Percentiles rank a stretch among this genome's conserved stretches.
phyloP scores from a whole-genome alignment of 2,888 invertebrate genomes.

The Troilus luridus region DNA sequence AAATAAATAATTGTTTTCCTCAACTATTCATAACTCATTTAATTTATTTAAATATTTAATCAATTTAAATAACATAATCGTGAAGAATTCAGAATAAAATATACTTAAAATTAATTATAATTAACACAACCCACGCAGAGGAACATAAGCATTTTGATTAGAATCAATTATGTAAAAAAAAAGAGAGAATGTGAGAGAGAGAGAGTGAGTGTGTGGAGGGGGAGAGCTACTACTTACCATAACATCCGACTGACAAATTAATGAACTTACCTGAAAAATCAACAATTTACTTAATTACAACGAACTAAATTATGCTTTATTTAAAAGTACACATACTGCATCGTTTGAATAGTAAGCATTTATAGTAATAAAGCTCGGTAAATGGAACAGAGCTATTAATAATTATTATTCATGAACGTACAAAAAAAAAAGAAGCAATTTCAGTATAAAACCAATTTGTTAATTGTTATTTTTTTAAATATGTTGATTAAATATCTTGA shows the following conservation, averaged over 20 bases:
- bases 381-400: neutral
- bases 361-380: neutral
- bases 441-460: too few relatives aligned
- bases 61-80: too few relatives aligned
- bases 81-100: too few relatives aligned
- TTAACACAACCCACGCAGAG: neutral
- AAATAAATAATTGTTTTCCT: neutral
- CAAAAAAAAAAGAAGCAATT: neutral
- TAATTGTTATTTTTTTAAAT: too few relatives aligned
- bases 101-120: neutral
- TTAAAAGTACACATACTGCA: neutral
- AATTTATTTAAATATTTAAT: too few relatives aligned
- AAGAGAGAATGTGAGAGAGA: too few relatives aligned
- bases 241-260: neutral
- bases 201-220: neutral
- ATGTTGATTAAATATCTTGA: too few relatives aligned
- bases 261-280: conserved; percentile 3
- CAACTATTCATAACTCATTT: too few relatives aligned
- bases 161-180: neutral
- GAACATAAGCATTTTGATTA: neutral
- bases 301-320: neutral
- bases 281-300: neutral
- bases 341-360: neutral
- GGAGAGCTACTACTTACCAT: neutral
- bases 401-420: neutral